Conservation (phyloP, 1,140 invertebrate genomes). For the Penaeus chinensis region DNA sequence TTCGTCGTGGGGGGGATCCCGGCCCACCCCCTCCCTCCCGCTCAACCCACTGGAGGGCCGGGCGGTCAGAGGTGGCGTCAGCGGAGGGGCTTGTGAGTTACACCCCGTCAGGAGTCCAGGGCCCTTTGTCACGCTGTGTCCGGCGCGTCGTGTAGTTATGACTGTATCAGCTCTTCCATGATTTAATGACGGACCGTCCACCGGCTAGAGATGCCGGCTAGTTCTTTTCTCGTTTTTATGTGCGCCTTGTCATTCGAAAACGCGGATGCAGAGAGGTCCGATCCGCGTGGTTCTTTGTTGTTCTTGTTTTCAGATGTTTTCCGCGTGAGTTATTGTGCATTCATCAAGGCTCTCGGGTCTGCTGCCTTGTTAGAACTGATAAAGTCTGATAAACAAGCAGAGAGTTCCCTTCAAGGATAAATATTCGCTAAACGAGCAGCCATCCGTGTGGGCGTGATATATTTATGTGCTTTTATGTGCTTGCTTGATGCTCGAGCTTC, state of each 20-base stretch:
- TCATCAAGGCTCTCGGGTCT: too few species aligned
- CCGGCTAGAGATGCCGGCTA: conserved; percentile 42
- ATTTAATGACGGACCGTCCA: conserved; percentile 48
- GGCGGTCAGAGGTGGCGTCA: conserved; percentile 9
- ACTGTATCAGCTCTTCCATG: conserved; percentile 52
- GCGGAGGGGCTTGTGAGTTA: conserved; percentile 37
- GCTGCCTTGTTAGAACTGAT: too few species aligned
- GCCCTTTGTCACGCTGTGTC: conserved; percentile 55
- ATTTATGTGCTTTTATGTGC: conserved; percentile 46
- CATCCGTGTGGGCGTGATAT: conserved; percentile 18
- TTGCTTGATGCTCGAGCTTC: conserved; percentile 35
- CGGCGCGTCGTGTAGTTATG: conserved; percentile 49
- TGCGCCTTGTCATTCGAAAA: conserved; percentile 35
- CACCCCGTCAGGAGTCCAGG: conserved; percentile 48
- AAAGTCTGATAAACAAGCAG: too few species aligned
- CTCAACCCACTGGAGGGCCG: not conserved
- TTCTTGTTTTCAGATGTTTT: too few species aligned
- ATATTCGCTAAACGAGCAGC: too few species aligned
- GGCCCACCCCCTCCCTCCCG: not conserved
- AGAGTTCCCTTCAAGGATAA: too few species aligned
- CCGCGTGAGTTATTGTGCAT: too few species aligned
- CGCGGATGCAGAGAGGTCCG: too few species aligned
- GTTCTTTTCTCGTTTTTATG: conserved; percentile 29
- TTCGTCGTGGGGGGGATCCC: not conserved
- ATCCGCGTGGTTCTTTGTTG: too few species aligned